Evolutionary conservation across 2,113 vertebrate genomes (phyloP).

Genomic region (Otolemur garnettii): DNA sequence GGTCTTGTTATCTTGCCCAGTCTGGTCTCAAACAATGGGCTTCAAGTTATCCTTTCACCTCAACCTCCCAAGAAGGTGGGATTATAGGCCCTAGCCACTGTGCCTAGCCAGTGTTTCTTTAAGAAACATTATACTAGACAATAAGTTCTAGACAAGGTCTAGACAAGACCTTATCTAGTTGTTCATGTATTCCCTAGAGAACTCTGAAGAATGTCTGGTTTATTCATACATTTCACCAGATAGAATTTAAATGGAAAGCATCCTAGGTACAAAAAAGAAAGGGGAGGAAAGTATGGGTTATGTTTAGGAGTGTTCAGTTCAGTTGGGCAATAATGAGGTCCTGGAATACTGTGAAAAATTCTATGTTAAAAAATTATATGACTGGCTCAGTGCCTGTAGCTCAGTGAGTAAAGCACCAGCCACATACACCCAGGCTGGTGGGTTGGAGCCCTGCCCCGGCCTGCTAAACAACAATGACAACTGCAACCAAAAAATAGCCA

Average conservation of each 20-base stretch:
- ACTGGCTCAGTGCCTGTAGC: neutral
- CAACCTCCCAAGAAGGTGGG: neutral
- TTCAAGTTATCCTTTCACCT: neutral
- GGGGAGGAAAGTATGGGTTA: neutral
- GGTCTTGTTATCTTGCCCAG: neutral
- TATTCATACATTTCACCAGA: constrained; percentile 35
- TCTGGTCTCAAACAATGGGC: neutral
- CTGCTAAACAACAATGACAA: too few relatives aligned
- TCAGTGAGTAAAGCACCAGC: too few relatives aligned
- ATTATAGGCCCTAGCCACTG: accelerated
- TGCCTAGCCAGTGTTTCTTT: neutral
- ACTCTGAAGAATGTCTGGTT: constrained; percentile 21
- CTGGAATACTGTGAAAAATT: neutral
- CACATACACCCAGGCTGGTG: too few relatives aligned
- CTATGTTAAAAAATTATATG: neutral
- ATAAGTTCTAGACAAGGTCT: constrained; percentile 5
- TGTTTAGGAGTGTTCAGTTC: neutral
- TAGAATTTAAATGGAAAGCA: constrained; percentile 18
- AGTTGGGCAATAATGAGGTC: neutral
- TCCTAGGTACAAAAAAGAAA: neutral
- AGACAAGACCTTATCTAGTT: constrained; percentile 26
- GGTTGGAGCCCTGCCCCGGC: too few relatives aligned
- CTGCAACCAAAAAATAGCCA: too few relatives aligned
- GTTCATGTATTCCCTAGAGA: constrained; percentile 28
- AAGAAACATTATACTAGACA: neutral